phyloP scores from a whole-genome alignment of 2,113 vertebrate genomes.

The Todiramphus saurophagus region DNA sequence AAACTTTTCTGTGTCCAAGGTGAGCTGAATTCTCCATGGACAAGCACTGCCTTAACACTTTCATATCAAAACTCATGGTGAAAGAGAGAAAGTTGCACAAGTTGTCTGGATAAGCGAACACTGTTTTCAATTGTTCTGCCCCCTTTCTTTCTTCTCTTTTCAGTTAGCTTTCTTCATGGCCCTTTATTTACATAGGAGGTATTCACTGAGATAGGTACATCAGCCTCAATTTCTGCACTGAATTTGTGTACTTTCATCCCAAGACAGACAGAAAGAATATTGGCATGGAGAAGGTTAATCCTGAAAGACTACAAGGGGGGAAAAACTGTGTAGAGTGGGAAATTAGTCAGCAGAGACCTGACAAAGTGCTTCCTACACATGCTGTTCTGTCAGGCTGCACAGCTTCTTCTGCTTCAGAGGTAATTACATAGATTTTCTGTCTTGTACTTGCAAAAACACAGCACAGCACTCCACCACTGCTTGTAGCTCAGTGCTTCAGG shows the following conservation, averaged over 20 bases:
- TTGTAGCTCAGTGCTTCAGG: constrained; percentile 86
- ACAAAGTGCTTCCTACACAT: constrained; percentile 89
- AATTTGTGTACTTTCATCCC: background rate
- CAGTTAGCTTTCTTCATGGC: background rate
- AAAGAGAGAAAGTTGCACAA: background rate
- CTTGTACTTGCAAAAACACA: constrained; percentile 98
- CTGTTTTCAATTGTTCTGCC: background rate
- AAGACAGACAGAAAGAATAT: background rate
- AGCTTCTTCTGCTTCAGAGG: constrained; percentile 96
- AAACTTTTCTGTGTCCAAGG: background rate
- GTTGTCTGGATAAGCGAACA: background rate
- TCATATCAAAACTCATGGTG: background rate
- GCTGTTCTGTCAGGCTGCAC: constrained; percentile 89
- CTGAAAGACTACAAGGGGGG: background rate
- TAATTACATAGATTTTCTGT: constrained; percentile 99
- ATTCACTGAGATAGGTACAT: background rate
- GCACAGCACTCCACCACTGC: constrained; percentile 87
- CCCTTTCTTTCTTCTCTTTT: background rate
- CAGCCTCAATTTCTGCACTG: background rate
- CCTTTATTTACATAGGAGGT: background rate
- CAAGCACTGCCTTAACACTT: background rate
- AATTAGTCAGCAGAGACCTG: constrained; percentile 83
- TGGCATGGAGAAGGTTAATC: constrained; percentile 37
- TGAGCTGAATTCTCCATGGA: background rate
- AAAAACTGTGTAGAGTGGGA: constrained; percentile 66